Evolutionary conservation across 2,888 invertebrate genomes (phyloP), one percentile per base, ranked within the genome.

Genomic region (Steinernema carpocapsae): DNA sequence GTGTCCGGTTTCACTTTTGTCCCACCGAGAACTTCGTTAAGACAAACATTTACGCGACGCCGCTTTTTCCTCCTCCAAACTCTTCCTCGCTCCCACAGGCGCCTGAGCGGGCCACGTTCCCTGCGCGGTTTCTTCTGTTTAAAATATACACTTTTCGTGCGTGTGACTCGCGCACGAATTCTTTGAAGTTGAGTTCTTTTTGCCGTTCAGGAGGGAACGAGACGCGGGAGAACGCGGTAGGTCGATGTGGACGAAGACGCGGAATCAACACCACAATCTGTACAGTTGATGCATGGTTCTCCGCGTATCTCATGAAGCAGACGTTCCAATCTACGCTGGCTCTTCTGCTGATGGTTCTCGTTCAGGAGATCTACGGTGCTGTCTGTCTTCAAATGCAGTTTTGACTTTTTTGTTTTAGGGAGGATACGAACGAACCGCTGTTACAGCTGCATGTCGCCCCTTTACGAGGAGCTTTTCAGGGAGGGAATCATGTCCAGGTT

Each of bases 371-470:
- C 24, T 64, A 64, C 64, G 64, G 64, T 64, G 32, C 7, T 17
- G 3, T 14, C 56, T 3, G 14, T 4, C 22, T 56, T 17, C 24
- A 2, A 22, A 2, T 26, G 19, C 12, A 51, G 51, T 6, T 6
- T 43, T 43, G 14, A 7, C 43, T 43, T 10, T 43, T 43, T 14
- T 19, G 7, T 48, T 48, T 48, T 48, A 64, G 64, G 32, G 32
- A 29, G 17, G 14, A 64, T 64, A 29, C 64, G 64, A 10, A 26
- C 26, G 3, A 82, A 85, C 74, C 85, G 83, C n/a, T 85, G 85
- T 76, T 85, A 82, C 75, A 79, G 79, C 74, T 85, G 86, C 76
- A 86, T 86, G 86, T 84, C 84, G 4, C 75, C 80, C 29, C 77
- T 82, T 77, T 86, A 85, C 75, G 83, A 85, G 74, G 79, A 79